Base-by-base conservation (phyloP, 2,113 vertebrate species). In the Myanophis thanlyinensis region DNA sequence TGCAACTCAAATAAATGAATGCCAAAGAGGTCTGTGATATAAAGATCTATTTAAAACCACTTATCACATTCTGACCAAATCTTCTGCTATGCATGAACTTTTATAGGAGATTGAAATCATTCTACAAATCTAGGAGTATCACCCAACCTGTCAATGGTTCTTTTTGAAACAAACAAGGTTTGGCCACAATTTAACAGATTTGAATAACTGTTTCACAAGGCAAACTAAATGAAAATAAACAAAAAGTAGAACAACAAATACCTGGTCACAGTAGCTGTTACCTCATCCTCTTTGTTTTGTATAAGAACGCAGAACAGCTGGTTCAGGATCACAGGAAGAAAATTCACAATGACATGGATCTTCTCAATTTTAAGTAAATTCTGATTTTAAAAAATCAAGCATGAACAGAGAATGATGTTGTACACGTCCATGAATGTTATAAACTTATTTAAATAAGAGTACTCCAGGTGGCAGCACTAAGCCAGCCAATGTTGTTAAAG, bases 281-380 rank as follows among this genome's bases (percentile, higher is more conserved):
- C 98, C 86, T 99, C 98, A 54, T 99, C 99, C 3, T 98, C 97
- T 59, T 98, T 98, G 91, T 98, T 99, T 96, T 99, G 98, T 88
- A 98, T 98, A 91, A 99, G 98, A 95, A 99, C 98, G 98, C 98
- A 98, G 96, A 99, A 98, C 85, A 99, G 98, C 44, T 99, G 99
- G 97, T 99, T 99, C 95, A 99, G 98, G 94, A 99, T 98, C 90
- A 99, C 95, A n/a, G 99, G 99, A 94, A 99, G 98, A 96, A 99
- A 99, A 94, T 98, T 98, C 96, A 99, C 98, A 94, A 99, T 98
- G 44, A 99, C 98, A 80, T 98, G 98, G 97, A 99, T 99, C 97
- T 97, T 99, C 97, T 99, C 99, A 94, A 99, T 99, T 91, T 98
- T 99, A 96, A 99, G 93, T 91, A 99, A 98, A 95, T 99, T 99